Base-by-base conservation (phyloP, 2,888 invertebrate species). In the Gryllus longicercus region DNA sequence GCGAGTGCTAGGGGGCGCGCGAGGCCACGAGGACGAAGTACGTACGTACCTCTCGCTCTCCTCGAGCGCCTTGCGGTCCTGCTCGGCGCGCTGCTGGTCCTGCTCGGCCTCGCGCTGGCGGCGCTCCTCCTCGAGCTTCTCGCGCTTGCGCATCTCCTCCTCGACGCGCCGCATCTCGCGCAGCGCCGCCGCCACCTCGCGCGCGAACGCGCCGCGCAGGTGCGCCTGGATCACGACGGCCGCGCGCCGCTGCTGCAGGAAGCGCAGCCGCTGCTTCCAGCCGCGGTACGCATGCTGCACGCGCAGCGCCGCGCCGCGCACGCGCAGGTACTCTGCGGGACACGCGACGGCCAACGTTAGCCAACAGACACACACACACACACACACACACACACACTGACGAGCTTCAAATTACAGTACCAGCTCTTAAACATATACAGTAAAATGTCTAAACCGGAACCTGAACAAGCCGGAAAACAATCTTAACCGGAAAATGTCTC, bases 111-210 rank as follows among this genome's bases (percentile, higher is more conserved):
- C 85, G 75, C 84, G 84, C 84, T 84, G 86, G 75, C 84, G 84
- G 79, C 90, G 89, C 85, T 94, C 94, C 83, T 93, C 93, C 84
- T 94, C 93, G 79, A 93, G 86, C 83, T 90, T 91, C 85, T 95
- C 95, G 21, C 95, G 88, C 83, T 94, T 92, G 82, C 93, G 90
- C 91, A 96, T 95, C 88, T 95, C 95, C 85, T 94, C 93, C 86
- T 96, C 95, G 80, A 95, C 95, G 49, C 94, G 88, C 83, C 92
- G 89, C 95, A 96, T 96, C 88, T 96, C 96, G 11, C 96, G 88
- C 82, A 97, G 87, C 0, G 96, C 96, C 1, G 94, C 90, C 0
- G 96, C 96, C 11, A 92, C 96, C 88, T 96, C 96, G 82, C 97
- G 88, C 0, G 96, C 97, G 88, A 96, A 97, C 84, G 96, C 95